Percentiles rank a stretch among this genome's conserved stretches.
Conservation (phyloP, 92 coral and sea anemone genomes). For the Phenganax marumi region DNA sequence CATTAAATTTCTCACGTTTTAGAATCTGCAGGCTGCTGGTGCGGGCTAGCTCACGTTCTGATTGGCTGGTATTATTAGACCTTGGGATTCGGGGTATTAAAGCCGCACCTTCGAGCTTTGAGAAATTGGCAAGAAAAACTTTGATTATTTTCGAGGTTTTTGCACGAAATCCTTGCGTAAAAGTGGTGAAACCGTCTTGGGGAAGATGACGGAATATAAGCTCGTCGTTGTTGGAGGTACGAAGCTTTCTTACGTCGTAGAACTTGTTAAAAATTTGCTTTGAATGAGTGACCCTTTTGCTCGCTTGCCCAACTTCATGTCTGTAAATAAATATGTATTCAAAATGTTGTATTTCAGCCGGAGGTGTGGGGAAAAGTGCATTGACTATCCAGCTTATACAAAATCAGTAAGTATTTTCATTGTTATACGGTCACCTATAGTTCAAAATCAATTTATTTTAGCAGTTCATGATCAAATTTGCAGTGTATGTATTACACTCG, state of each 20-base stretch:
- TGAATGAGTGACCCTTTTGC: neutral
- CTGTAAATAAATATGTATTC: neutral
- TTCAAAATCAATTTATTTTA: neutral
- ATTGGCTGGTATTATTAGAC: conserved; percentile 43
- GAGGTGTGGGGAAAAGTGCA: conserved; percentile 98
- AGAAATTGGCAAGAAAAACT: neutral
- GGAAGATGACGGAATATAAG: conserved; percentile 89
- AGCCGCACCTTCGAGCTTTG: conserved; percentile 34
- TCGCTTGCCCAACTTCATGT: neutral
- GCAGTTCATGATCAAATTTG: neutral
- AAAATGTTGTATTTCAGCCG: conserved; percentile 65
- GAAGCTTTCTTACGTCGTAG: neutral
- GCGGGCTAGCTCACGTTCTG: neutral
- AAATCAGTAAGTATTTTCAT: conserved; percentile 76
- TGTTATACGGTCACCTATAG: neutral
- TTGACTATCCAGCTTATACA: conserved; percentile 97
- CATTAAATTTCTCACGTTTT: too few species aligned
- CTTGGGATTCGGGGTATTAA: conserved; percentile 10
- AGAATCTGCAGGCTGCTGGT: neutral
- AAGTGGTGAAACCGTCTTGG: neutral
- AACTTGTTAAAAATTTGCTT: neutral
- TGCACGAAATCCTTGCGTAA: neutral
- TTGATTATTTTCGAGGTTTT: conserved; percentile 10
- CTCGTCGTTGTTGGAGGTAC: conserved; percentile 98
- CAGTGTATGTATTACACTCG: neutral